Conservation (phyloP, 2,888 invertebrate species). For the Crossocerus cetratus region DNA sequence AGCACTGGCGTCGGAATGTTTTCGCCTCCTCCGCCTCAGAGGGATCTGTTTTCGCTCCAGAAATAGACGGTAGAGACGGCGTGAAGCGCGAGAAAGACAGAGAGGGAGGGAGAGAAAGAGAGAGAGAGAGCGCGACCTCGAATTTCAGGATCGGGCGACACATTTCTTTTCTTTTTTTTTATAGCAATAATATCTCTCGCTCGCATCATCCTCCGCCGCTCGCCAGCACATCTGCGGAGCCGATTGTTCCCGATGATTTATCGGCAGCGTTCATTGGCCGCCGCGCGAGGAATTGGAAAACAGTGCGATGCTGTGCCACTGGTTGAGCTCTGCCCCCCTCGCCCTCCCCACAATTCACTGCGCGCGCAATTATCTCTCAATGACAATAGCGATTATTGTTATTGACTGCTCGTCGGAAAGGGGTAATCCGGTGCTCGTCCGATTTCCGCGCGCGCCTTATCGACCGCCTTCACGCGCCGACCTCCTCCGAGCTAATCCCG, state of each 20-base stretch:
- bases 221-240: not conserved
- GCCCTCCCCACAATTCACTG: no score
- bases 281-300: not conserved
- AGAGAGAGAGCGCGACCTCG: slow-evolving; percentile 8
- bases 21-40: not conserved
- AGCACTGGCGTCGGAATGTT: slow-evolving; percentile 17
- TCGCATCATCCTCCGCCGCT: no score
- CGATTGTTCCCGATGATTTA: slow-evolving; percentile 18
- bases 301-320: not conserved
- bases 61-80: slow-evolving; percentile 29
- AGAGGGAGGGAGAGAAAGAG: no score
- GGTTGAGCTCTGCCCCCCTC: not conserved
- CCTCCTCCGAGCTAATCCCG: not conserved
- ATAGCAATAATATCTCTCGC: slow-evolving; percentile 6
- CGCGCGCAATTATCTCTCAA: not conserved
- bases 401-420: not conserved
- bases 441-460: not conserved
- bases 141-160: slow-evolving; percentile 3
- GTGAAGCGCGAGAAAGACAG: no score
- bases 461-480: not conserved
- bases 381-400: not conserved
- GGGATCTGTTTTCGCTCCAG: slow-evolving; percentile 31
- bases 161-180: slow-evolving; percentile 14
- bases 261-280: not conserved
- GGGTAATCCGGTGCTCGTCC: not conserved